Evolutionary conservation across 30 jellyfish, hydroid and myxozoan genomes (phyloP), one percentile per base, ranked within the genome.

Genomic region (Aurelia aurita): DNA sequence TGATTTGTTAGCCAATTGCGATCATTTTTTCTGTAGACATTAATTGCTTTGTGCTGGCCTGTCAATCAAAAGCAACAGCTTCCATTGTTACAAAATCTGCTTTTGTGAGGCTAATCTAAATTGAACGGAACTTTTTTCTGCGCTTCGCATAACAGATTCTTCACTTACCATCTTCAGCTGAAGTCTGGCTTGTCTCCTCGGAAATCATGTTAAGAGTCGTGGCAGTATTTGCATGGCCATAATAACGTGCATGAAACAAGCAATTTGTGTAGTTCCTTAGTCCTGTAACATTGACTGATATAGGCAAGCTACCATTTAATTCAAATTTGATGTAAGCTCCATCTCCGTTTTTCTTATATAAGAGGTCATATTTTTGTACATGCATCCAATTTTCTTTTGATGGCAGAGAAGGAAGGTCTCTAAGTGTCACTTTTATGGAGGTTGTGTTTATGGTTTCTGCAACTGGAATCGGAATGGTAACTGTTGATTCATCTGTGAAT

Each of bases 81-180:
- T n/a, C n/a, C n/a, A n/a, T n/a, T n/a, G n/a, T n/a, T n/a, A n/a
- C n/a, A n/a, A n/a, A n/a, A n/a, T n/a, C n/a, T n/a, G n/a, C n/a
- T n/a, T n/a, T n/a, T n/a, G n/a, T n/a, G n/a, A n/a, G n/a, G n/a
- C n/a, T n/a, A n/a, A n/a, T n/a, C n/a, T n/a, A n/a, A n/a, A n/a
- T n/a, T n/a, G n/a, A n/a, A n/a, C n/a, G 2, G 5, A 31, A 31
- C 5, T 1, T 39, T 39, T 39, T 0, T 39, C 16, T 15, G 9
- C 15, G 51, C 51, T 39, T 39, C 51, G 9, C 0, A 2, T 39
- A 39, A 39, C 7, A 39, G 51, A 39, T 39, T 39, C 1, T 8
- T 39, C 51, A 22, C 84, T 47, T 15, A 72, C 84, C 84, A 49
- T 58, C 20, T 23, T 72, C 84, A 9, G 18, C 84, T 20, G 84